Evolutionary conservation across 2,113 vertebrate genomes (phyloP).

Genomic region (Dasyurus viverrinus): DNA sequence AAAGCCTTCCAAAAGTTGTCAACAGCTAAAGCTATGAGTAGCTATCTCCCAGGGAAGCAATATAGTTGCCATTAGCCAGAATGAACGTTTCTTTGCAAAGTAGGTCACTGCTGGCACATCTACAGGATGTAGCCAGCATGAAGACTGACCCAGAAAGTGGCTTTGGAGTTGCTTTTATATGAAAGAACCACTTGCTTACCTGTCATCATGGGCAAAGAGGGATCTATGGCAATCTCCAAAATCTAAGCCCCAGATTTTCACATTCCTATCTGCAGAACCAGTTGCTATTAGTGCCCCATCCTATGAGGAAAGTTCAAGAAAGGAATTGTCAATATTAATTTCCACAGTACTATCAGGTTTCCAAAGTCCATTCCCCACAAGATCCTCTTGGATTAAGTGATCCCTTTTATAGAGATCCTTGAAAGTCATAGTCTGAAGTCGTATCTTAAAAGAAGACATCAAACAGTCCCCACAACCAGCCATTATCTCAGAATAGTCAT

Average conservation of each 20-base stretch:
- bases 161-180: background rate
- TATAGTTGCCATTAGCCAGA: background rate
- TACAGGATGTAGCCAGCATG: background rate
- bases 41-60: background rate
- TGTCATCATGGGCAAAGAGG: constrained; percentile 98
- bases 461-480: background rate
- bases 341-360: background rate
- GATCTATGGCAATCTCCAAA: constrained; percentile 98
- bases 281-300: constrained; percentile 94
- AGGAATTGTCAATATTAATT: background rate
- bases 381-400: no score
- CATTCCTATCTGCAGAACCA: constrained; percentile 95
- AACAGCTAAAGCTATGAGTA: background rate
- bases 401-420: background rate
- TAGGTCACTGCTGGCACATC: background rate
- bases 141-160: background rate
- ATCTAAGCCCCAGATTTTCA: constrained; percentile 98
- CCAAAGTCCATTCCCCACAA: background rate
- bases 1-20: background rate
- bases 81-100: background rate
- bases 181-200: constrained; percentile 80
- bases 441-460: background rate
- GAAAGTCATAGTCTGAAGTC: background rate
- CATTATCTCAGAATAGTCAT: background rate
- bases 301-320: constrained; percentile 75